These are phyloP conservation scores for Chelon auratus DNA, from an alignment of 2,797 vertebrate genomes.

Conservation along the genomic window DNA sequence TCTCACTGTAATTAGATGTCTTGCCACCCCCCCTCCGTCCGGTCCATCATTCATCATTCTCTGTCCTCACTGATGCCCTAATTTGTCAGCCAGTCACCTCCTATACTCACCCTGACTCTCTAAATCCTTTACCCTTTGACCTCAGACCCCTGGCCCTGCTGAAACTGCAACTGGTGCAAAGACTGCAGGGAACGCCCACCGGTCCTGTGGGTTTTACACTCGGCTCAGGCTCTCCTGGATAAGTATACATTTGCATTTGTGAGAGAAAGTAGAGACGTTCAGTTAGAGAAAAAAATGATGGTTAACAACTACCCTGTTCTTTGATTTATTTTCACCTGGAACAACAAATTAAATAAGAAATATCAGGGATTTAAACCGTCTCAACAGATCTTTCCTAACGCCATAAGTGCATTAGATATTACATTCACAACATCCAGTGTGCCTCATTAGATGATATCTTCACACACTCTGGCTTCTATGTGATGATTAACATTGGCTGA, in stretches of 20 bases:
- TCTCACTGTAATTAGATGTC: slow-evolving; percentile 11
- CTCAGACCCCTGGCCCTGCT: slow-evolving; percentile 40
- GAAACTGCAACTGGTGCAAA: slow-evolving; percentile 15
- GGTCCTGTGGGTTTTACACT: slow-evolving; percentile 6
- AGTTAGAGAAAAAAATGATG: neutral
- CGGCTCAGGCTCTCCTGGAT: neutral
- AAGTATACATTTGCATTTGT: neutral
- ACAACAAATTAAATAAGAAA: neutral
- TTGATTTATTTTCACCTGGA: slow-evolving; percentile 3
- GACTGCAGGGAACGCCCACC: slow-evolving; percentile 4
- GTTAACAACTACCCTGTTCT: neutral
- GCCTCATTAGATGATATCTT: slow-evolving; percentile 34
- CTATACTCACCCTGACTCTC: slow-evolving; percentile 30
- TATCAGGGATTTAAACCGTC: neutral
- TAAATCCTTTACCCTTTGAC: slow-evolving; percentile 47
- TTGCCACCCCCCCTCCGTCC: slow-evolving; percentile 15
- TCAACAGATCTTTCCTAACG: slow-evolving; percentile 3
- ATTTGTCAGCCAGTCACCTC: slow-evolving; percentile 53
- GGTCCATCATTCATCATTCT: slow-evolving; percentile 51
- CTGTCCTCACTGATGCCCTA: slow-evolving; percentile 36
- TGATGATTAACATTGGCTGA: slow-evolving; percentile 34
- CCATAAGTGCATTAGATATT: neutral
- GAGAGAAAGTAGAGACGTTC: neutral
- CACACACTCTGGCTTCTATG: slow-evolving; percentile 27
- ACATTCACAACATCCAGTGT: slow-evolving; percentile 14